Evolutionary conservation across 2,113 vertebrate genomes (phyloP), one percentile per base, ranked within the genome.

Genomic region (Peromyscus maniculatus): DNA sequence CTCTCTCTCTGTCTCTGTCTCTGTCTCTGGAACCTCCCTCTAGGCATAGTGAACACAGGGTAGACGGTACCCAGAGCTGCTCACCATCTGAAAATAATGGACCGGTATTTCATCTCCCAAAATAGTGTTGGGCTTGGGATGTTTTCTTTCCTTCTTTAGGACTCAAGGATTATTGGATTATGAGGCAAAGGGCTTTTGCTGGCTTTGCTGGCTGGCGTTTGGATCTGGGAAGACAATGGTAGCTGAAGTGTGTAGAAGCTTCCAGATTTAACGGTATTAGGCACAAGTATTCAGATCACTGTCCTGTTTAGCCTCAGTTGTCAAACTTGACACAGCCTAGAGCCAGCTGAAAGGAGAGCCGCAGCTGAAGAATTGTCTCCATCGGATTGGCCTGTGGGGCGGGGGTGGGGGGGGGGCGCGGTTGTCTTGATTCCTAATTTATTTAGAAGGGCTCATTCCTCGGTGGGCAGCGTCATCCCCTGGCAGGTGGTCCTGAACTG

Each of bases 161-260:
- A 86, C 66, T 49, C 19, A 1, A 26, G 93, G 94, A 91, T 97
- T 92, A 93, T 79, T 94, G 95, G 94, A 95, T 97, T 89, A 92
- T 31, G 59, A 91, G 92, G 91, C 89, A 55, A 62, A 75, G 36
- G 74, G 21, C 33, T 72, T 95, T 96, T 77, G 19, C 97, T 78
- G 93, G 83, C 66, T 82, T 28, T 22, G 78, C 22, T 24, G 69
- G 16, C 12, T 9, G 13, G 21, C 11, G 22, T 62, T 31, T 72
- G 67, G 66, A 67, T 24, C 43, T 17, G 66, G 62, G 43, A 66
- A 87, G 64, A 87, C 83, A 87, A 49, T 66, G 39, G 62, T 49
- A 66, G 39, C 62, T 33, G n/a, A 46, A 43, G 59, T 86, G 26
- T 46, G 39, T 46, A 12, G 43, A 67, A 49, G n/a, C 82, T 66